Evolutionary conservation across 2,113 vertebrate species (phyloP).

Genomic region (Lophochroa leadbeateri): DNA sequence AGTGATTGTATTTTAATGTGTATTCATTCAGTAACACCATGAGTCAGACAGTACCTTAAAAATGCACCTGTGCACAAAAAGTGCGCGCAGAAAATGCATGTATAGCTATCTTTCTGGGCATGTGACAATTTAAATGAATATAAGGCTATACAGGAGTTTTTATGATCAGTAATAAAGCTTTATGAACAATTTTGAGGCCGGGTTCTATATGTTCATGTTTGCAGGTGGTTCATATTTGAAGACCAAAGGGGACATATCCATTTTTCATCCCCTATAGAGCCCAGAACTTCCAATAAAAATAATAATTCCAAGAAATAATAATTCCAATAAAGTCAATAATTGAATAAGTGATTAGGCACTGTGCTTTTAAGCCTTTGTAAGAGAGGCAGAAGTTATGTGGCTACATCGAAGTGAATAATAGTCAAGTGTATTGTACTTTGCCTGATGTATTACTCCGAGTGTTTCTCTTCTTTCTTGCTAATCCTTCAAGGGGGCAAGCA

Average conservation of each 20-base stretch:
- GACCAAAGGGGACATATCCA: rapidly evolving
- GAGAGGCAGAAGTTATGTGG: neutral
- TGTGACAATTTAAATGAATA: neutral
- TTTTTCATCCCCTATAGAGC: rapidly evolving
- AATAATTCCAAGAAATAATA: neutral
- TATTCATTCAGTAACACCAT: neutral
- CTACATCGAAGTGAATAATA: rapidly evolving
- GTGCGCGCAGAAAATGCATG: neutral
- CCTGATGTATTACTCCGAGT: neutral
- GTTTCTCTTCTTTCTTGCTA: neutral
- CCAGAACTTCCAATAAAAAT: neutral
- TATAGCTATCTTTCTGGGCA: neutral
- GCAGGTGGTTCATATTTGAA: neutral
- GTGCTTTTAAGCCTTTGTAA: neutral
- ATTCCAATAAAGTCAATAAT: neutral
- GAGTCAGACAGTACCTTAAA: constrained; percentile 1
- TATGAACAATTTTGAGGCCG: neutral
- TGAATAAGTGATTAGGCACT: neutral
- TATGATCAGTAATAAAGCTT: neutral
- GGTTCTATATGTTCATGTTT: neutral
- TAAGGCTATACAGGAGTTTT: neutral
- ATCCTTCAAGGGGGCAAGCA: neutral
- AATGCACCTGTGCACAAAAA: neutral
- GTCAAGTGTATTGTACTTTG: neutral
- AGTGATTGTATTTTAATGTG: neutral